Evolutionary conservation across 2,888 invertebrate species (phyloP).

Genomic region (Poecilus cupreus): DNA sequence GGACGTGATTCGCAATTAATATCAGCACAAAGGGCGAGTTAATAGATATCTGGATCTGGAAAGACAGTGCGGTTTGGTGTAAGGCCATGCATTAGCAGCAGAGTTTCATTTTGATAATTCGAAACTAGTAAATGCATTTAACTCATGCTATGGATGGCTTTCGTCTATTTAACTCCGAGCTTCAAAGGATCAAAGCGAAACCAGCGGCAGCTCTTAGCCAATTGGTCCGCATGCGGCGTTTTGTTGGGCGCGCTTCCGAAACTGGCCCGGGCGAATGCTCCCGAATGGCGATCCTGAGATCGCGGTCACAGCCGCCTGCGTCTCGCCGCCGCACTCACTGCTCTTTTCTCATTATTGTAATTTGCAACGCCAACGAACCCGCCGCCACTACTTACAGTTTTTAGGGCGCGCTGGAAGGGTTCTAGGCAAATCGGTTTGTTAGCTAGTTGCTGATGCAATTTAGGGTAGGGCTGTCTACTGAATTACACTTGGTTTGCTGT

Average conservation of each 20-base stretch:
- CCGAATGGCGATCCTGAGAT: conserved; percentile 21
- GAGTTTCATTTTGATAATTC: conserved; percentile 54
- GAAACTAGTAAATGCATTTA: conserved; percentile 54
- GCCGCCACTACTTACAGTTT: not conserved
- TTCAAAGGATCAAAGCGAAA: conserved; percentile 54
- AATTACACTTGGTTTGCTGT: too few relatives aligned
- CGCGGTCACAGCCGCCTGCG: conserved; percentile 7
- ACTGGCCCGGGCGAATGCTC: conserved; percentile 36
- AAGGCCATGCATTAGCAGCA: conserved; percentile 18
- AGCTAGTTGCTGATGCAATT: not conserved
- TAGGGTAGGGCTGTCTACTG: too few relatives aligned
- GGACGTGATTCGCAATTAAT: not conserved
- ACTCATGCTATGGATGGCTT: conserved; percentile 31
- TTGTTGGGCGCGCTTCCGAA: conserved; percentile 11
- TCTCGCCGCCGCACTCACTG: not conserved
- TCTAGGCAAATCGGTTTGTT: not conserved
- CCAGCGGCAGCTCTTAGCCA: conserved; percentile 48
- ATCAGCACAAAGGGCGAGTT: not conserved
- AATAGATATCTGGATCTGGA: not conserved
- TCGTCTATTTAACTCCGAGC: conserved; percentile 45
- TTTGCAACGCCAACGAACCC: conserved; percentile 42
- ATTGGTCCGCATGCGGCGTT: conserved; percentile 37
- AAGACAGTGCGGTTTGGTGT: not conserved
- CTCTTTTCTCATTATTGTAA: conserved; percentile 47
- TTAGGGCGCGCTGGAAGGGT: not conserved